Evolutionary conservation across 2,888 invertebrate species (phyloP).

Genomic region (Epiperipatus broadwayi): DNA sequence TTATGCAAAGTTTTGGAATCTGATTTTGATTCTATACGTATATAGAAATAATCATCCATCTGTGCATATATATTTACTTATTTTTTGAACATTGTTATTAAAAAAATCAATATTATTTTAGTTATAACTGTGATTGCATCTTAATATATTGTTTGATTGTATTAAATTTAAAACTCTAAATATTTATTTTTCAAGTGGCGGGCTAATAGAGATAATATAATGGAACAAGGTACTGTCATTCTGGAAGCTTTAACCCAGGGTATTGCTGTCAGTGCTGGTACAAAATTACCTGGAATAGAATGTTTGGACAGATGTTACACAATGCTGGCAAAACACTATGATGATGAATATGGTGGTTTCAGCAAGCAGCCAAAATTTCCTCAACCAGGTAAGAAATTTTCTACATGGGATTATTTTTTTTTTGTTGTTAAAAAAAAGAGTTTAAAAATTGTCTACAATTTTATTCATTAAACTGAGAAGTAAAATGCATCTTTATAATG

Average conservation of each 20-base stretch:
- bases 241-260: conserved; percentile 38
- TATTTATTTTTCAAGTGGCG: conserved; percentile 43
- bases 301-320: conserved; percentile 37
- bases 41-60: no score
- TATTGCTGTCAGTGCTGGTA: conserved; percentile 30
- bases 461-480: no score
- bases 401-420: conserved; percentile 1
- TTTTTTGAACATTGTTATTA: no score
- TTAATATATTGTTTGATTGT: not conserved
- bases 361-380: conserved; percentile 77
- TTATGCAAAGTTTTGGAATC: no score
- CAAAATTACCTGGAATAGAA: conserved; percentile 13
- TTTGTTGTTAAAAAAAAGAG: no score
- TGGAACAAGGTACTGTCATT: conserved; percentile 42
- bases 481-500: no score
- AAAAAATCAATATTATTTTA: no score
- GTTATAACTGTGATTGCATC: no score
- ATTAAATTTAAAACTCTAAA: not conserved
- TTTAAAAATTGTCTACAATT: no score
- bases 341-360: conserved; percentile 57
- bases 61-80: no score
- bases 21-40: no score
- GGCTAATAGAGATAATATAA: conserved; percentile 40
- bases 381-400: conserved; percentile 39
- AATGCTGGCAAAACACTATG: conserved; percentile 36